A percentile compares a stretch with the other conserved stretches of the same genome.
These are phyloP conservation scores for Bruchidius siliquastri DNA, from an alignment of 2,888 invertebrate genomes.

Conservation along the genomic window DNA sequence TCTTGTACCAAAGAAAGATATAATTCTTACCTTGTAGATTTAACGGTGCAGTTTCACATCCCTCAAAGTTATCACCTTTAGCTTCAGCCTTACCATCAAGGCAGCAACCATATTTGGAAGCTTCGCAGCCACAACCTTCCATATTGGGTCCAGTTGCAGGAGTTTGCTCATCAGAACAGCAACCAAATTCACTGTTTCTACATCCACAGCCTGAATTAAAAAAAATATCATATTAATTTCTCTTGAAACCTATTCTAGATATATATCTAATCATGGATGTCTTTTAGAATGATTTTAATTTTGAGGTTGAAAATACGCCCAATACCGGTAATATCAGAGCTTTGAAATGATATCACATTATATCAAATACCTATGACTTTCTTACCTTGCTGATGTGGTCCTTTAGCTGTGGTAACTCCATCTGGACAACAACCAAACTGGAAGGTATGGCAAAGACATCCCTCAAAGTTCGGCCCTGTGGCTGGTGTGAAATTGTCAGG, in stretches of 20 bases:
- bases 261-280: no score
- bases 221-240: not conserved
- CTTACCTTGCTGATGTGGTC: slow-evolving; percentile 61
- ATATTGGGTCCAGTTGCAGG: slow-evolving; percentile 71
- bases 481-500: slow-evolving; percentile 76
- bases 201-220: slow-evolving; percentile 66
- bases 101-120: slow-evolving; percentile 80
- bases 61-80: slow-evolving; percentile 76
- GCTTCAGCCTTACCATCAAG: slow-evolving; percentile 77
- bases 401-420: slow-evolving; percentile 70
- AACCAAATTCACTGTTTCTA: slow-evolving; percentile 68
- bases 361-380: not conserved
- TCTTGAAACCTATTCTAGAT: no score
- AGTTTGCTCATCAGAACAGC: slow-evolving; percentile 80
- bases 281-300: no score
- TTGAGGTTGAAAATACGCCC: no score
- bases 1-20: not conserved
- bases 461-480: slow-evolving; percentile 70
- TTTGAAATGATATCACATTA: not conserved
- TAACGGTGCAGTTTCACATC: slow-evolving; percentile 68
- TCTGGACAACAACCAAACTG: slow-evolving; percentile 91
- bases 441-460: slow-evolving; percentile 79
- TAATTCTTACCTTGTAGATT: slow-evolving; percentile 59
- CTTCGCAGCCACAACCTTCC: slow-evolving; percentile 77
- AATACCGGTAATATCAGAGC: not conserved